phyloP scores from a whole-genome alignment of 2,797 vertebrate species.

The Xiphophorus birchmanni region DNA sequence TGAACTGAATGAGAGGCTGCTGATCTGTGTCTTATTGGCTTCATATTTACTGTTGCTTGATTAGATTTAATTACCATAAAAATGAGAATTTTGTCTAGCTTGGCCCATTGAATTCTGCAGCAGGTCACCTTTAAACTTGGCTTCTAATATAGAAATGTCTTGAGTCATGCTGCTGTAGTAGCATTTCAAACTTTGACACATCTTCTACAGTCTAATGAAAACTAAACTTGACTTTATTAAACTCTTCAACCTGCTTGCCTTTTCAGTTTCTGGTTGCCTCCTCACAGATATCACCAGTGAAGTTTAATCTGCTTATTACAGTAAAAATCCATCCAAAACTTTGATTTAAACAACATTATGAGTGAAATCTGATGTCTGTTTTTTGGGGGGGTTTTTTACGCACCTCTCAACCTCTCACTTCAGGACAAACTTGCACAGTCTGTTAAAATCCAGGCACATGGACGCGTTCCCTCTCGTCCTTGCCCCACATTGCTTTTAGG shows the following conservation, averaged over 20 bases:
- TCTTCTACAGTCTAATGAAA: not conserved
- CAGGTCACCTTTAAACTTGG: not conserved
- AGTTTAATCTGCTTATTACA: not conserved
- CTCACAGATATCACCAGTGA: not conserved
- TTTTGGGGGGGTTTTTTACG: not conserved
- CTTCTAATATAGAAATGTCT: not conserved
- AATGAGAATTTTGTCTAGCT: not conserved
- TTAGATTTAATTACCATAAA: not conserved
- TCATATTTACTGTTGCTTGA: not conserved
- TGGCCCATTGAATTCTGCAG: not conserved
- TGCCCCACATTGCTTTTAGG: slow-evolving; percentile 48
- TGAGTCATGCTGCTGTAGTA: not conserved
- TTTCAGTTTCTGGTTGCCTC: not conserved
- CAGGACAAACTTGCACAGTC: not conserved
- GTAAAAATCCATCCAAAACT: not conserved
- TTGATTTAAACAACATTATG: not conserved
- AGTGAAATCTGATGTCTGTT: not conserved
- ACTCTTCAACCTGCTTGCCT: not conserved
- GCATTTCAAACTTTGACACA: not conserved
- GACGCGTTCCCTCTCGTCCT: slow-evolving; percentile 23
- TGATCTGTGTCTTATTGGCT: not conserved
- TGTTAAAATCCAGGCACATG: slow-evolving; percentile 20
- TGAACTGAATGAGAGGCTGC: not conserved
- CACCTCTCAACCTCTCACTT: slow-evolving; percentile 7
- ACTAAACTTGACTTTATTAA: not conserved